These are phyloP conservation scores for Candidula unifasciata DNA, from an alignment of 2,888 invertebrate species.

Conservation along the genomic window DNA sequence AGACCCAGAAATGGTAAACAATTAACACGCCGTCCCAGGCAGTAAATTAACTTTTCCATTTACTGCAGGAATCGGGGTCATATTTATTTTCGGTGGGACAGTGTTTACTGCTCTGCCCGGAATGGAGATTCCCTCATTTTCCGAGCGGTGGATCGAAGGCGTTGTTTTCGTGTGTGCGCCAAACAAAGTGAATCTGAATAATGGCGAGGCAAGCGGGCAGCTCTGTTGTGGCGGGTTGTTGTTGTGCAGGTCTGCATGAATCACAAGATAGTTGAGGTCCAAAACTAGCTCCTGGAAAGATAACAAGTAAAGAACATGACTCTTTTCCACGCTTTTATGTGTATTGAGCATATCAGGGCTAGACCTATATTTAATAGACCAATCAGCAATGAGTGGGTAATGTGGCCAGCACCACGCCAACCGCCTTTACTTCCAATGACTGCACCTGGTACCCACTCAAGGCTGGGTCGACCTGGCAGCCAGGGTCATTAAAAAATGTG, in stretches of 20 bases:
- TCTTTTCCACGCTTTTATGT: too few species aligned
- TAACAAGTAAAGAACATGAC: too few species aligned
- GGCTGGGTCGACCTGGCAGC: too few species aligned
- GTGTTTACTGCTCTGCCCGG: conserved; percentile 34
- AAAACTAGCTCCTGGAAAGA: background rate
- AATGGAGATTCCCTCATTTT: conserved; percentile 45
- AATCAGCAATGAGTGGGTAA: too few species aligned
- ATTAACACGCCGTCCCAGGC: background rate
- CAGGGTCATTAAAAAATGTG: too few species aligned
- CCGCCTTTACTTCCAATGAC: too few species aligned
- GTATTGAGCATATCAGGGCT: too few species aligned
- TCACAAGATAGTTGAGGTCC: background rate
- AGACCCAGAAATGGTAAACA: too few species aligned
- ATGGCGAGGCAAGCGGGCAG: too few species aligned
- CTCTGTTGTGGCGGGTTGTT: background rate
- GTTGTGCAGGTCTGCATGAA: background rate
- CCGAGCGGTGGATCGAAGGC: conserved; percentile 14
- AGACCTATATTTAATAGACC: too few species aligned
- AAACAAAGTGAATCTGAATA: background rate
- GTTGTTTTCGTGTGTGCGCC: conserved; percentile 15
- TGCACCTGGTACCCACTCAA: too few species aligned
- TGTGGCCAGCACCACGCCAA: too few species aligned
- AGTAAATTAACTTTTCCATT: conserved; percentile 45
- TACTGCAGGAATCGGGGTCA: conserved; percentile 17
- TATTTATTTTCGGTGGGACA: conserved; percentile 38